Evolutionary conservation across 2,888 invertebrate species (phyloP).

Genomic region (Trichopoda pennipes): DNA sequence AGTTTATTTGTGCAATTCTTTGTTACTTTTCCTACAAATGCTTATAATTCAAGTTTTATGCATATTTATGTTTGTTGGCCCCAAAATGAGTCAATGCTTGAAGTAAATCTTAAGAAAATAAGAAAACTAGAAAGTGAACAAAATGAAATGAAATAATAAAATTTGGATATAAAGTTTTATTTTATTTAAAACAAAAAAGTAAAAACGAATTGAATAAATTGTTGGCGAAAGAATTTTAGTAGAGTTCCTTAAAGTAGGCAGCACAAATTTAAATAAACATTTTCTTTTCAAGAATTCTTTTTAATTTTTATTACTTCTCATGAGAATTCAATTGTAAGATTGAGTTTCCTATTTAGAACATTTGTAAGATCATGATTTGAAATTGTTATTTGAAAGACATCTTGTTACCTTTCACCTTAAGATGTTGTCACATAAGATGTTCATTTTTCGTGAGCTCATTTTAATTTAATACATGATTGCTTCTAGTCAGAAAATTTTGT

Average conservation of each 20-base stretch:
- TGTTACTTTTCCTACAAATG: constrained; percentile 8
- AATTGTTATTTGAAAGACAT: no score
- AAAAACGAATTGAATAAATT: constrained; percentile 30
- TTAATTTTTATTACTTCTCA: no score
- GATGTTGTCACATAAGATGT: no score
- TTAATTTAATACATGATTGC: no score
- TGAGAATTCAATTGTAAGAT: no score
- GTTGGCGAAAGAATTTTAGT: neutral
- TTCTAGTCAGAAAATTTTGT: no score
- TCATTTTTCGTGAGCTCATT: no score
- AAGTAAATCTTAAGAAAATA: constrained; percentile 62
- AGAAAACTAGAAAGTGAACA: constrained; percentile 15
- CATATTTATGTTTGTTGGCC: constrained; percentile 68
- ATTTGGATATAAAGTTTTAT: constrained; percentile 48
- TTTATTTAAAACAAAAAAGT: constrained; percentile 43
- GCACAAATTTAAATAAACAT: no score
- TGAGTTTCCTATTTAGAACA: no score
- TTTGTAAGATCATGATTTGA: no score
- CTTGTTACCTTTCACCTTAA: no score
- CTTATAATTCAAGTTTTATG: constrained; percentile 57
- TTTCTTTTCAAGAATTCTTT: neutral
- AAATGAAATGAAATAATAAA: constrained; percentile 25
- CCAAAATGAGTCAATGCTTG: constrained; percentile 64
- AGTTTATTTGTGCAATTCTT: constrained; percentile 37
- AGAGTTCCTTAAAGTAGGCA: constrained; percentile 1